Base-by-base conservation (phyloP, 2,113 vertebrate species). In the Hyla sarda region DNA sequence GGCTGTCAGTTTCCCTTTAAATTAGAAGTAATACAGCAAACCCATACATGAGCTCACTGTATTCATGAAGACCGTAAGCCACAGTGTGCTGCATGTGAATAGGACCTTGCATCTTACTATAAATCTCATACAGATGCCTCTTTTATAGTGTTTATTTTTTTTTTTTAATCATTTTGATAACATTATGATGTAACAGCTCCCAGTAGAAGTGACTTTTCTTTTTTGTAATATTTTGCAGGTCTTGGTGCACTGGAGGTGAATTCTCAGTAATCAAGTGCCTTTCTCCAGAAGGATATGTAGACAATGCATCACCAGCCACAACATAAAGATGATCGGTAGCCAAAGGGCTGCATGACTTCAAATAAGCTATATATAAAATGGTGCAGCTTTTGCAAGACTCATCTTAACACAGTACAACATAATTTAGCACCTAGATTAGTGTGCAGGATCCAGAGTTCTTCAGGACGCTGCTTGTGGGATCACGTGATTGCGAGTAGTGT, bases 211-310 rank as follows among this genome's bases (percentile, higher is more conserved):
- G 7, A 10, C 10, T 37, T n/a, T 37, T 23, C 21, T 47, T 47
- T 62, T 4, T 2, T 62, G 23, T 37, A 9, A 16, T 80, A 37
- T 79, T 32, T 80, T 62, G n/a, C 34, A 80, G 77, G 77, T 80
- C n/a, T n/a, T 80, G 32, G 58, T 45, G 54, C 56, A 80, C 77
- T 62, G 77, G 56, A 80, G 32, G 54, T 45, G 54, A 80, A 58
- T 45, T 62, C 52, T 80, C 34, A 45, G 34, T 60, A 62, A 62
- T 45, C 32, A 41, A 62, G 77, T 37, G 56, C 30, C 32, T 45
- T 80, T 80, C 37, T n/a, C 77, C 77, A 45, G 77, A 80, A 60
- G 77, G 77, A 80, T 80, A 60, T 79, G 11, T 79, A 78, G 28
- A 78, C 7, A 79, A n/a, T 60, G 77, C 56, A 62, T 80, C 77